phyloP scores from a whole-genome alignment of 2,888 invertebrate species.

The Villa cingulata region DNA sequence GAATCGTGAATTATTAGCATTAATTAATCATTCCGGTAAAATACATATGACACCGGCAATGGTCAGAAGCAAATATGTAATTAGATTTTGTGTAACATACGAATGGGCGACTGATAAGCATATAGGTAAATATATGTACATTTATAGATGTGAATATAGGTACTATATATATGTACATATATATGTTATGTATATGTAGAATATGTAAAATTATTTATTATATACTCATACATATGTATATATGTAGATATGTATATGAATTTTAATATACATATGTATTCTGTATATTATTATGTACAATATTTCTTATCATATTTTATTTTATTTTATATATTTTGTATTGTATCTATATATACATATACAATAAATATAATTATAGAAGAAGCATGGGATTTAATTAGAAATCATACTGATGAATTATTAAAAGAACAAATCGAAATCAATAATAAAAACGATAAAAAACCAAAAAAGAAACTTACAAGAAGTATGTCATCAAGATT shows the following conservation, averaged over 20 bases:
- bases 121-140: conserved; percentile 35
- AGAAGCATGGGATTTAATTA: conserved; percentile 49
- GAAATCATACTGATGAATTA: conserved; percentile 45
- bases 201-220: no score
- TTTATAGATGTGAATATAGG: no score
- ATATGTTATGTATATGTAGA: no score
- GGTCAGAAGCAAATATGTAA: conserved; percentile 58
- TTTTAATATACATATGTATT: no score
- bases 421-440: conserved; percentile 31
- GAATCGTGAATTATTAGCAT: conserved; percentile 62
- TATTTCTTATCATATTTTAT: no score
- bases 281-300: no score
- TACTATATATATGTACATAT: no score
- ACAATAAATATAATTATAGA: no score
- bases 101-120: conserved; percentile 64
- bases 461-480: conserved; percentile 28
- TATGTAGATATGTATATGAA: no score
- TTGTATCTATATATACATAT: no score
- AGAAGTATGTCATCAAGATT: conserved; percentile 33
- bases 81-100: conserved; percentile 67
- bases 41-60: conserved; percentile 78
- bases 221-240: no score
- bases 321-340: no score
- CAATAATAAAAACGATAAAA: neutral
- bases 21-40: conserved; percentile 69